A percentile compares a stretch with the other conserved stretches of the same genome.
Conservation (phyloP, 2,113 vertebrate species). For the Apodemus sylvaticus region DNA sequence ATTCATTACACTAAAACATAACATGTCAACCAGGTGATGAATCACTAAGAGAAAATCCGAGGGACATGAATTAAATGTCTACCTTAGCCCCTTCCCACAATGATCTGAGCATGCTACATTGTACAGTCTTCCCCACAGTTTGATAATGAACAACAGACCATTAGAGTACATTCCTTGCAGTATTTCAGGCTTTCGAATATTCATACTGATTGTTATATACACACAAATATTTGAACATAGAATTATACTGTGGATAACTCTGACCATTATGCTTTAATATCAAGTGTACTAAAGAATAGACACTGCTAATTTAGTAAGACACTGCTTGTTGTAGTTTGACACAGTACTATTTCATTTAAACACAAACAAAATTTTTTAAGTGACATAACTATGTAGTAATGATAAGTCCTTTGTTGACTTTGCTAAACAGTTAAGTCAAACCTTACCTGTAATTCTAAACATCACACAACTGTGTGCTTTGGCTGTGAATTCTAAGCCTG, state of each 20-base stretch:
- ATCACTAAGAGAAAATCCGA: conserved; percentile 38
- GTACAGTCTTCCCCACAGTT: not conserved
- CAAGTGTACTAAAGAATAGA: not conserved
- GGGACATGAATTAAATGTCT: not conserved
- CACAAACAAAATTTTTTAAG: conserved; percentile 17
- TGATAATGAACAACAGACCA: not conserved
- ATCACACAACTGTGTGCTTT: not conserved
- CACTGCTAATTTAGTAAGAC: not conserved
- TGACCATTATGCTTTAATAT: not conserved
- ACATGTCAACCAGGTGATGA: conserved; percentile 17
- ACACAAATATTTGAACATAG: not conserved
- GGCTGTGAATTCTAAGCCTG: not conserved
- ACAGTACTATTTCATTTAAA: conserved; percentile 8
- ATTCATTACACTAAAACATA: not conserved
- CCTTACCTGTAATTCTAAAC: not conserved
- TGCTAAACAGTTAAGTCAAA: not conserved
- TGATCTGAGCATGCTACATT: not conserved
- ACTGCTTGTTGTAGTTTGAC: not conserved
- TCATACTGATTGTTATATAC: not conserved
- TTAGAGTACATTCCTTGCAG: not conserved
- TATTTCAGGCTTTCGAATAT: not conserved
- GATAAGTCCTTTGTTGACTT: not conserved
- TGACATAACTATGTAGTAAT: not conserved
- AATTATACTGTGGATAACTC: not conserved
- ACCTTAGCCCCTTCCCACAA: not conserved